Conservation (phyloP, 1,140 invertebrate genomes). For the Sitobion miscanthi region DNA sequence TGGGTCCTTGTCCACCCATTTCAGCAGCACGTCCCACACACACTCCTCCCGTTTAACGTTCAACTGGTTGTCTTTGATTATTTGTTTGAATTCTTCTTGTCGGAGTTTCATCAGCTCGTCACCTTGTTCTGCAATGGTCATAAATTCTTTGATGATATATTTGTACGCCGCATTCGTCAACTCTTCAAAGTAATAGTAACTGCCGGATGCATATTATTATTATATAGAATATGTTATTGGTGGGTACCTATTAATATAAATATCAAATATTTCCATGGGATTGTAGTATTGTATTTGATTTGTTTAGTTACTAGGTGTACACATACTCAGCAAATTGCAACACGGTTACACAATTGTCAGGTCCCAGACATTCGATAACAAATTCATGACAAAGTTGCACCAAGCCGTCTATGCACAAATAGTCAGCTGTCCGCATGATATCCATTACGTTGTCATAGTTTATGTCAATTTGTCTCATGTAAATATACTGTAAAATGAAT, state of each 20-base stretch:
- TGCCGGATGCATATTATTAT: constrained; percentile 57
- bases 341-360: constrained; percentile 82
- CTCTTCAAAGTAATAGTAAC: constrained; percentile 72
- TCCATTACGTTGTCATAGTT: constrained; percentile 78
- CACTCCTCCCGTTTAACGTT: constrained; percentile 72
- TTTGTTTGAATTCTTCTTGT: constrained; percentile 72
- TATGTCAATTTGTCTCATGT: constrained; percentile 74
- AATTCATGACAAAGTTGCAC: constrained; percentile 79
- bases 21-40: constrained; percentile 71
- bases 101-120: constrained; percentile 75
- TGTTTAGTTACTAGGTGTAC: too few species aligned
- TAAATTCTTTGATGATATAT: constrained; percentile 78
- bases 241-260: too few species aligned
- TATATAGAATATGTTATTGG: too few species aligned
- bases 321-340: constrained; percentile 74
- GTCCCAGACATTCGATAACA: constrained; percentile 69
- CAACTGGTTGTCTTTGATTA: constrained; percentile 75
- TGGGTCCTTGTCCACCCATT: constrained; percentile 72
- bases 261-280: too few species aligned
- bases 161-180: constrained; percentile 73
- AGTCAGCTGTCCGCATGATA: constrained; percentile 77
- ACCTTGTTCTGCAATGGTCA: constrained; percentile 69
- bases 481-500: constrained; percentile 80
- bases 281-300: too few species aligned
- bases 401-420: constrained; percentile 79